Conservation (phyloP, 2,888 invertebrate species). For the Alentia gelatinosa region DNA sequence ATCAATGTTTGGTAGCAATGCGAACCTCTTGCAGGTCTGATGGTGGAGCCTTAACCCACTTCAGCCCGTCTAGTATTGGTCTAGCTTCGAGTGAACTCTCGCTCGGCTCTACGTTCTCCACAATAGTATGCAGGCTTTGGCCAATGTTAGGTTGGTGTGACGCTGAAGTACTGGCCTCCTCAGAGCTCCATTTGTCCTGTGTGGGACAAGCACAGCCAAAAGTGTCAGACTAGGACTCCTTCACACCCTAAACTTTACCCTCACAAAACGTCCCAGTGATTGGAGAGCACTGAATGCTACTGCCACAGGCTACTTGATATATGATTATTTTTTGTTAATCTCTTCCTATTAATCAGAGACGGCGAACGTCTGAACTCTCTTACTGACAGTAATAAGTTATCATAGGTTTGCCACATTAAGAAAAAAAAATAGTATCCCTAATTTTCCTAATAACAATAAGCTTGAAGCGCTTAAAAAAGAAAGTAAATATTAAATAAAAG, state of each 20-base stretch:
- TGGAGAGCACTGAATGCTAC: not conserved
- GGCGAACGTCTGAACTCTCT: not conserved
- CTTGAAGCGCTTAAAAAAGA: no score
- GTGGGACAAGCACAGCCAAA: slow-evolving; percentile 23
- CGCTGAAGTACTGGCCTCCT: not conserved
- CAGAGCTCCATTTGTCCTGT: not conserved
- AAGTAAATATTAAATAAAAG: no score
- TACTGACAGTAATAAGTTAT: not conserved
- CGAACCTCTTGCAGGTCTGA: slow-evolving; percentile 6
- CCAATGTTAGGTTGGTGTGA: not conserved
- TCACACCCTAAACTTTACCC: not conserved
- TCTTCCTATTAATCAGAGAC: not conserved
- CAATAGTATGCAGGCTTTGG: slow-evolving; percentile 22
- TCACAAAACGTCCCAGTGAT: not conserved
- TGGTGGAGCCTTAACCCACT: not conserved
- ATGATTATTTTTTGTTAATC: not conserved
- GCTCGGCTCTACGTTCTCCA: slow-evolving; percentile 34
- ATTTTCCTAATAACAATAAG: no score
- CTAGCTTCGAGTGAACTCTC: not conserved
- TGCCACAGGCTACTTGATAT: not conserved
- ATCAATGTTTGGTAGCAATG: not conserved
- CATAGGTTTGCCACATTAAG: not conserved
- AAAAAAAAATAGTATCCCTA: not conserved
- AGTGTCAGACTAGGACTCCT: not conserved
- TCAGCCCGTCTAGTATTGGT: not conserved